Conservation (phyloP, 1,140 invertebrate genomes). For the Cecropterus lyciades region DNA sequence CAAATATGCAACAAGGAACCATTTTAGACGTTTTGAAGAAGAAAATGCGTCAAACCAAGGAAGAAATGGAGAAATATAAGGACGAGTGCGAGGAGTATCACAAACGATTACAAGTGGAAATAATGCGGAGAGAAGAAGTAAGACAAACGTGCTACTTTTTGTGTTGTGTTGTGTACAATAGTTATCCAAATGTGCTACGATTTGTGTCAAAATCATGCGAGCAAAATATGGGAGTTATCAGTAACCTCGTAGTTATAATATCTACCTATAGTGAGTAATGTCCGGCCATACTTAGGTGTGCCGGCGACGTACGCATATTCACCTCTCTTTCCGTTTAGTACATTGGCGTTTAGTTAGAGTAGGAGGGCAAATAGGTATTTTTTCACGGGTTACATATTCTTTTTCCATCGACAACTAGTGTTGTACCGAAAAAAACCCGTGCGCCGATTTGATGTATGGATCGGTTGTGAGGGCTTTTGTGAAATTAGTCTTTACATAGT, state of each 20-base stretch:
- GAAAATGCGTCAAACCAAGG: slow-evolving; percentile 99
- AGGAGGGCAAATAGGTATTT: slow-evolving; percentile 67
- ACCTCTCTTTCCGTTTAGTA: slow-evolving; percentile 73
- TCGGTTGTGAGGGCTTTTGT: slow-evolving; percentile 39
- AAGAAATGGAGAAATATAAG: slow-evolving; percentile 98
- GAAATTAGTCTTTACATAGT: slow-evolving; percentile 51
- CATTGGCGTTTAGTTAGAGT: slow-evolving; percentile 53
- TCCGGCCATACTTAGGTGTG: slow-evolving; percentile 83
- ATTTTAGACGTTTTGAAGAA: slow-evolving; percentile 98
- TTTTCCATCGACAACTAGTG: slow-evolving; percentile 53
- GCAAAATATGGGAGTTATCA: slow-evolving; percentile 65
- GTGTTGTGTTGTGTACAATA: slow-evolving; percentile 67
- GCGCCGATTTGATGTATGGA: slow-evolving; percentile 44
- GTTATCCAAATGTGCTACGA: slow-evolving; percentile 51
- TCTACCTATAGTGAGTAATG: slow-evolving; percentile 83
- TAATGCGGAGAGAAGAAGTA: slow-evolving; percentile 97
- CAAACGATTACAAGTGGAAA: slow-evolving; percentile 95
- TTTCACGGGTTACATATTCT: slow-evolving; percentile 56
- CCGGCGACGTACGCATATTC: slow-evolving; percentile 81
- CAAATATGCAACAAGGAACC: slow-evolving; percentile 92
- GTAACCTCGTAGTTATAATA: slow-evolving; percentile 62
- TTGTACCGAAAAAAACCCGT: slow-evolving; percentile 52
- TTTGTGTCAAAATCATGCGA: slow-evolving; percentile 54
- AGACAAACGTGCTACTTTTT: slow-evolving; percentile 83
- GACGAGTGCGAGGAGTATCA: slow-evolving; percentile 97